These are phyloP conservation scores for Lycorma delicatula DNA, from an alignment of 1,140 invertebrate species.

Conservation along the genomic window DNA sequence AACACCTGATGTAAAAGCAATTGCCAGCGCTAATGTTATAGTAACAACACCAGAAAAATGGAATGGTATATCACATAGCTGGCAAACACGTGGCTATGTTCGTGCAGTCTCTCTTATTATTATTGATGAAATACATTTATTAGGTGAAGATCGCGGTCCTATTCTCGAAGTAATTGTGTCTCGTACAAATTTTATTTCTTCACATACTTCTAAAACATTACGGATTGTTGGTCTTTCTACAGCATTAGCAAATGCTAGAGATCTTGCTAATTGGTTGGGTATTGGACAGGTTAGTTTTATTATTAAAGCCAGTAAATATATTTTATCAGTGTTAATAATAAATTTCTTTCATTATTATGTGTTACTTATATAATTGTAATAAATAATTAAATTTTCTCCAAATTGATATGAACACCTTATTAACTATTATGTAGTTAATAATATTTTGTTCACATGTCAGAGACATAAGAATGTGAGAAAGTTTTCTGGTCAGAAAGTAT, in stretches of 20 bases:
- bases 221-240: conserved; percentile 94
- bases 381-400: too few species aligned
- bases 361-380: too few species aligned
- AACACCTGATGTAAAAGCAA: conserved; percentile 82
- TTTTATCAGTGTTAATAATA: too few species aligned
- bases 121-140: conserved; percentile 97
- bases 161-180: conserved; percentile 82
- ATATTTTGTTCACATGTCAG: too few species aligned
- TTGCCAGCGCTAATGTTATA: conserved; percentile 79
- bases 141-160: conserved; percentile 85
- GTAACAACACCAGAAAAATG: conserved; percentile 99
- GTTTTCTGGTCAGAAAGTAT: too few species aligned
- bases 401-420: too few species aligned
- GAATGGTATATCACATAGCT: conserved; percentile 96
- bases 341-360: too few species aligned
- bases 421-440: too few species aligned
- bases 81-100: conserved; percentile 95
- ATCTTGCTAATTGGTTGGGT: conserved; percentile 93
- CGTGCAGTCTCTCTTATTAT: conserved; percentile 86
- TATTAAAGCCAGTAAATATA: too few species aligned
- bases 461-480: too few species aligned
- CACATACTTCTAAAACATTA: conserved; percentile 67
- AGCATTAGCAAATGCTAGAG: conserved; percentile 92
- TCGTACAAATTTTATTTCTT: conserved; percentile 80
- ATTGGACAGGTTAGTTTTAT: conserved; percentile 56